Conservation (phyloP, 2,113 vertebrate genomes). For the Syrrhaptes paradoxus region DNA sequence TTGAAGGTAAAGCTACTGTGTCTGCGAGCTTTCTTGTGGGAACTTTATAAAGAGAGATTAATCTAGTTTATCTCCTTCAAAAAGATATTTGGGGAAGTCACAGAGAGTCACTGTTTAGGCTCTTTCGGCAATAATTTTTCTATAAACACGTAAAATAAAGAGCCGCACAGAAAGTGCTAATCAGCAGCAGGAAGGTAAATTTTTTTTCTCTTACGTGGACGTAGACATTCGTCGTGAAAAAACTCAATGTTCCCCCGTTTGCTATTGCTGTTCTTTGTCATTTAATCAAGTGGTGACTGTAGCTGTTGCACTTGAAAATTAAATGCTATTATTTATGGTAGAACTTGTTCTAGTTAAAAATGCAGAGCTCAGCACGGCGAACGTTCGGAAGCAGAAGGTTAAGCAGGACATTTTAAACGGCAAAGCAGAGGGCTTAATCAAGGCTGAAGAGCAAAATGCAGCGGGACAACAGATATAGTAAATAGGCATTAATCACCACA, state of each 20-base stretch:
- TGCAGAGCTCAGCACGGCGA: constrained; percentile 59
- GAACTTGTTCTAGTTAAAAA: constrained; percentile 54
- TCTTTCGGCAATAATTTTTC: constrained; percentile 37
- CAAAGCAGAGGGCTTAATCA: constrained; percentile 69
- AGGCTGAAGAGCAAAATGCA: constrained; percentile 58
- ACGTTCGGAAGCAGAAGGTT: constrained; percentile 53
- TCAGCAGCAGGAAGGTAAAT: not conserved
- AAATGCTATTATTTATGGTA: constrained; percentile 62
- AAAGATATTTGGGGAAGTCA: constrained; percentile 27
- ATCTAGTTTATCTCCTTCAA: constrained; percentile 62
- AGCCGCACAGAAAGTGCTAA: constrained; percentile 18
- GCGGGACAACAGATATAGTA: constrained; percentile 37
- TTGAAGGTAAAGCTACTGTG: constrained; percentile 75
- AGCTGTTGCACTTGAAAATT: constrained; percentile 63
- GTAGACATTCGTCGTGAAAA: not conserved
- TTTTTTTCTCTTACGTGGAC: not conserved
- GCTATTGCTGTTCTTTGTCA: constrained; percentile 33
- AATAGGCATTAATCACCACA: constrained; percentile 61
- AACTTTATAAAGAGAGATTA: constrained; percentile 69
- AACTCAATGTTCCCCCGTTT: not conserved
- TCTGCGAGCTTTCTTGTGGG: constrained; percentile 60
- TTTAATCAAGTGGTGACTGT: constrained; percentile 64
- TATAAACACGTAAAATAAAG: not conserved
- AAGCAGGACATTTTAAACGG: constrained; percentile 69
- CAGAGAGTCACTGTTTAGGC: constrained; percentile 12